Conservation (phyloP, 2,888 invertebrate genomes). For the Venusia cambrica region DNA sequence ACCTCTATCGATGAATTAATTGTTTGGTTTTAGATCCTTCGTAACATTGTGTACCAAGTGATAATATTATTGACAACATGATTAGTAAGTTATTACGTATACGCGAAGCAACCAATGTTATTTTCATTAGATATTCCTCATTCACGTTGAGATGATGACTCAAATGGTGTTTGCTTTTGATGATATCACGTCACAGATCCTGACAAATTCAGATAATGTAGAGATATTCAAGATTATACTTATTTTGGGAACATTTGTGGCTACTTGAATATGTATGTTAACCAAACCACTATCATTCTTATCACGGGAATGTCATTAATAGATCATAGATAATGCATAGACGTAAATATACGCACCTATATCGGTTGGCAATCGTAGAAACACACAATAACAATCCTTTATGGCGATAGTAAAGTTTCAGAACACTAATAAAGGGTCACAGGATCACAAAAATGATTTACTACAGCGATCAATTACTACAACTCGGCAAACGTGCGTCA, state of each 20-base stretch:
- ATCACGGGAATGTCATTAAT: conserved; percentile 49
- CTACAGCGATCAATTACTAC: conserved; percentile 53
- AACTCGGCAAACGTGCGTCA: conserved; percentile 36
- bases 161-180: conserved; percentile 41
- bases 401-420: conserved; percentile 29
- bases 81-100: conserved; percentile 31
- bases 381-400: conserved; percentile 39
- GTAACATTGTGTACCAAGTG: conserved; percentile 36
- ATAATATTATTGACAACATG: conserved; percentile 48
- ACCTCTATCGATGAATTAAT: conserved; percentile 27
- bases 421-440: conserved; percentile 34
- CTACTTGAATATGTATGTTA: conserved; percentile 19
- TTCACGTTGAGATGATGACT: conserved; percentile 35
- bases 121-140: conserved; percentile 38
- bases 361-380: conserved; percentile 5
- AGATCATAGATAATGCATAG: conserved; percentile 38
- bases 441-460: conserved; percentile 49
- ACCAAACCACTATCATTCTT: conserved; percentile 67
- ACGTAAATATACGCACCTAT: conserved; percentile 39
- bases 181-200: conserved; percentile 30
- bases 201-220: not conserved
- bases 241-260: conserved; percentile 1
- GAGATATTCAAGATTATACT: conserved; percentile 1
- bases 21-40: conserved; percentile 24
- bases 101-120: conserved; percentile 34